These are phyloP conservation scores for Dinocampus coccinellae DNA, from an alignment of 2,888 invertebrate genomes.

Conservation along the genomic window DNA sequence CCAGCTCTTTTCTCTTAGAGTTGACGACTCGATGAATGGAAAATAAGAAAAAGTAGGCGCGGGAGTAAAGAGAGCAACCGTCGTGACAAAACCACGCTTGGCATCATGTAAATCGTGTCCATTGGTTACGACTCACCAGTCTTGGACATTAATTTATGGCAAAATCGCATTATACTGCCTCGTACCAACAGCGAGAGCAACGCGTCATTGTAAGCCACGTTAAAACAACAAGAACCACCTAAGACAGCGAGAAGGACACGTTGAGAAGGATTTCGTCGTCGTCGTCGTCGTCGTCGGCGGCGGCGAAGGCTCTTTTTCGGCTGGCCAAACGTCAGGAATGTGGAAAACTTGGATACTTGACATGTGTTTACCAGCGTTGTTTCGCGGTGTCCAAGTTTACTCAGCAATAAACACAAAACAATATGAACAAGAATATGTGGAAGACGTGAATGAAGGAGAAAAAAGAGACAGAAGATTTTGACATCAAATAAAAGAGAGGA, in stretches of 20 bases:
- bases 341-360: conserved; percentile 38
- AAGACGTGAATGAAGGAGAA: neutral
- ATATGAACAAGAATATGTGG: conserved; percentile 1
- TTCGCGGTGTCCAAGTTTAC: conserved; percentile 13
- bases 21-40: conserved; percentile 9
- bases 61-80: neutral
- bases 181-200: neutral
- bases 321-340: conserved; percentile 36
- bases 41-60: conserved; percentile 2
- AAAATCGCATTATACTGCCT: conserved; percentile 24
- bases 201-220: neutral
- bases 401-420: conserved; percentile 10
- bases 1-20: neutral
- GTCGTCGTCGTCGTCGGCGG: neutral
- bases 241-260: conserved; percentile 24
- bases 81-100: conserved; percentile 1
- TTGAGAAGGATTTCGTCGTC: neutral
- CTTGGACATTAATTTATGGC: conserved; percentile 31
- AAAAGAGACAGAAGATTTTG: neutral
- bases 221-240: neutral
- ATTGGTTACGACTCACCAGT: conserved; percentile 20
- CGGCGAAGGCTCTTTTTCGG: conserved; percentile 34
- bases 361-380: conserved; percentile 18
- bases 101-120: conserved; percentile 29
- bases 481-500: neutral